These are phyloP conservation scores for Pygathrix nemaeus DNA, from an alignment of 2,113 vertebrate genomes.

Conservation along the genomic window DNA sequence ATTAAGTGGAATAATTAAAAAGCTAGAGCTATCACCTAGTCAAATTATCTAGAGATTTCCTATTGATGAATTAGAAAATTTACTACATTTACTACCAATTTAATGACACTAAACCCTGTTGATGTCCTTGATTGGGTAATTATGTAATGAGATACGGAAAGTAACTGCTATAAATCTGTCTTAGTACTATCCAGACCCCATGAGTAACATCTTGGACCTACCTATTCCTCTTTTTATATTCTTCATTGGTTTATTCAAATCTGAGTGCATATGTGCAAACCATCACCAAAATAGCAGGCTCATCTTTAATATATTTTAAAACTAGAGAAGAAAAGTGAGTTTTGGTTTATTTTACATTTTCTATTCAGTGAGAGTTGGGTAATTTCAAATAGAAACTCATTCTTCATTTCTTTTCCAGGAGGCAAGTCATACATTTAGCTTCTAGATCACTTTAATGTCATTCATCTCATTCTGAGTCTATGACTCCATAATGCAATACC, in stretches of 20 bases:
- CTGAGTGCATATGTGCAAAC: neutral
- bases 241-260: neutral
- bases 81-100: slow-evolving; percentile 63
- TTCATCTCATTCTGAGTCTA: slow-evolving; percentile 3
- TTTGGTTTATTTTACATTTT: slow-evolving; percentile 42
- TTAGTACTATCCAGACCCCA: neutral
- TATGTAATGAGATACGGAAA: slow-evolving; percentile 49
- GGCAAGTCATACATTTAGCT: neutral
- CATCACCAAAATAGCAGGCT: neutral
- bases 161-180: slow-evolving; percentile 32
- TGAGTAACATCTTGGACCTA: neutral
- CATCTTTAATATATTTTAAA: neutral
- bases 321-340: neutral
- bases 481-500: neutral
- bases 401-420: slow-evolving; percentile 18
- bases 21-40: slow-evolving; percentile 79
- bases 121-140: slow-evolving; percentile 61
- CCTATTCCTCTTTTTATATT: neutral
- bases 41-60: slow-evolving; percentile 78
- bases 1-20: slow-evolving; percentile 77
- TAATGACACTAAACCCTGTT: slow-evolving; percentile 76
- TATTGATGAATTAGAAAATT: slow-evolving; percentile 77
- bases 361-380: slow-evolving; percentile 15
- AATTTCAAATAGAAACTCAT: slow-evolving; percentile 33
- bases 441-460: neutral